These are phyloP conservation scores for Coelinius sp. DNA, from an alignment of 2,888 invertebrate genomes.

Conservation along the genomic window DNA sequence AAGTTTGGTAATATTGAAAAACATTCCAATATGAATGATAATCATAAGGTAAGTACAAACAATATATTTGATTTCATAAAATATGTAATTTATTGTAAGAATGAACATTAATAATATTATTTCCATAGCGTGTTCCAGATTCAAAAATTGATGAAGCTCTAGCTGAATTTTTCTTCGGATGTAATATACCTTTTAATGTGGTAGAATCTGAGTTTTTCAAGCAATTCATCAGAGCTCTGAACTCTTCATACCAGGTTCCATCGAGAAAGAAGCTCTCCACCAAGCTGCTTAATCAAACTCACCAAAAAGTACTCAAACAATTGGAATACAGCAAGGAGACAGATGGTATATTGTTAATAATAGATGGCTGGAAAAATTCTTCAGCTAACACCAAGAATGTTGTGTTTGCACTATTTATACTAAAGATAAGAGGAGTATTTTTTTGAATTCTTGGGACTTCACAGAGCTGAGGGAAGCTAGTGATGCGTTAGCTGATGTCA, in stretches of 20 bases:
- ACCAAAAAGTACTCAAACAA: not conserved
- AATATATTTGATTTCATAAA: no score
- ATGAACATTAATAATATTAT: no score
- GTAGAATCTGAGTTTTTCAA: not conserved
- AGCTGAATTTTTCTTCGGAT: not conserved
- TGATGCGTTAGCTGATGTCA: slow-evolving; percentile 38
- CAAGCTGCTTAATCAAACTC: not conserved
- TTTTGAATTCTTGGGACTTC: slow-evolving; percentile 47
- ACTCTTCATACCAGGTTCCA: not conserved
- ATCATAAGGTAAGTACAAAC: no score
- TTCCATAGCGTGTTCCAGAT: no score
- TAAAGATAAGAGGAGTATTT: slow-evolving; percentile 25
- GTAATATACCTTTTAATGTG: not conserved
- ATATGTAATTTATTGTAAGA: no score
- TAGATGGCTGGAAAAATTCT: no score
- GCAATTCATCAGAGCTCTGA: not conserved
- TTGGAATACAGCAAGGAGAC: no score
- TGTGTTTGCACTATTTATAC: slow-evolving; percentile 16
- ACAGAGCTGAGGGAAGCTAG: slow-evolving; percentile 38
- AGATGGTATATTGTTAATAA: no score
- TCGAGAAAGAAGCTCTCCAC: not conserved
- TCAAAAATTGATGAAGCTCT: not conserved
- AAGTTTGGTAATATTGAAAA: no score
- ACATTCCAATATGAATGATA: no score
- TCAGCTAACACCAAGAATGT: no score